Percentiles rank a stretch among this genome's conserved stretches.
phyloP scores from a whole-genome alignment of 2,113 vertebrate species.

The Albula glossodonta region DNA sequence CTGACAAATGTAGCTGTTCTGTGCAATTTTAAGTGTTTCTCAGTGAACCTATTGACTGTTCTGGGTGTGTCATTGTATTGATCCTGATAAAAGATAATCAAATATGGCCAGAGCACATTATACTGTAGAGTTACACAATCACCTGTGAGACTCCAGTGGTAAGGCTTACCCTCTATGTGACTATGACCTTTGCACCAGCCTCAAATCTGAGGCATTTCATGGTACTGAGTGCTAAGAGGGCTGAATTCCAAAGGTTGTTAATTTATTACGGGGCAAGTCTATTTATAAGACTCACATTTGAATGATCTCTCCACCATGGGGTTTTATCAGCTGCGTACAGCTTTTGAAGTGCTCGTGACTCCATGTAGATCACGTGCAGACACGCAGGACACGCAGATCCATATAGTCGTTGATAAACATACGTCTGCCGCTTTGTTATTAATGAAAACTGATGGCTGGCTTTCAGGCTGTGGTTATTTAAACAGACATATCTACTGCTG shows the following conservation, averaged over 20 bases:
- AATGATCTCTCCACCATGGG: not conserved
- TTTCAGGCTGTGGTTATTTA: not conserved
- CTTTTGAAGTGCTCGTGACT: not conserved
- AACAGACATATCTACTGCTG: not conserved
- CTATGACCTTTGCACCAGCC: not conserved
- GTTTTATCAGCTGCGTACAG: conserved; percentile 3
- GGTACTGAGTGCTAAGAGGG: not conserved
- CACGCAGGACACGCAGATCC: not conserved
- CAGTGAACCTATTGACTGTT: conserved; percentile 55
- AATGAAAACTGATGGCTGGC: not conserved
- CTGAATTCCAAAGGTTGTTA: conserved; percentile 8
- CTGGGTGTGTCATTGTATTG: conserved; percentile 68
- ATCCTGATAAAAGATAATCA: conserved; percentile 51
- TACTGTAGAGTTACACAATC: conserved; percentile 32
- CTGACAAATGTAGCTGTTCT: conserved; percentile 46
- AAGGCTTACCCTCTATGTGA: not conserved
- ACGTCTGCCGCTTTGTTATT: not conserved
- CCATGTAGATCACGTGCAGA: too few species aligned
- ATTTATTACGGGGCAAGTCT: not conserved
- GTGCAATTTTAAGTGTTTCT: conserved; percentile 63
- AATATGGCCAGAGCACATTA: conserved; percentile 66
- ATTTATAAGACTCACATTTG: not conserved
- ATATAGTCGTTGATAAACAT: not conserved
- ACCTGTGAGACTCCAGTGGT: not conserved
- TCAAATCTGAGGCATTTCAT: not conserved